Evolutionary conservation across 64 coral and sea anemone species (phyloP).

Genomic region (Cladopsammia gracilis): DNA sequence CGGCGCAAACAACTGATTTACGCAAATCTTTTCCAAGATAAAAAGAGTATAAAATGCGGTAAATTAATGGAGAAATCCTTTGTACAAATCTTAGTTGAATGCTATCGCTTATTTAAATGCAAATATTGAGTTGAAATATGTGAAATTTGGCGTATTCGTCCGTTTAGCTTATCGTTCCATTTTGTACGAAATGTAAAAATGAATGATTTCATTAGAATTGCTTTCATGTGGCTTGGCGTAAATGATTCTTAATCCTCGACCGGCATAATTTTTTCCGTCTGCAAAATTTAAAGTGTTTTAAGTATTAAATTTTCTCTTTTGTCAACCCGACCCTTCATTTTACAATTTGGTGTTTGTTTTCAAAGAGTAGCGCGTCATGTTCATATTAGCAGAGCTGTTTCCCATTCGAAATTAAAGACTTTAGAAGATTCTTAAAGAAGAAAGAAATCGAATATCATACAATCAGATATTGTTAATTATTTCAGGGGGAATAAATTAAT

Average conservation of each 20-base stretch:
- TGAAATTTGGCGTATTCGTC: not conserved
- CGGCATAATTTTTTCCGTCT: not conserved
- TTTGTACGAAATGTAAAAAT: not conserved
- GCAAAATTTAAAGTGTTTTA: not conserved
- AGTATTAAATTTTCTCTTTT: not conserved
- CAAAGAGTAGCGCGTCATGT: not conserved
- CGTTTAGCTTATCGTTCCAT: slow-evolving; percentile 7
- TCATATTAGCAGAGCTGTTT: not conserved
- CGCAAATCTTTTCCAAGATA: not conserved
- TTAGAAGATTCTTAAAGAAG: not conserved
- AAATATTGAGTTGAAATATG: slow-evolving; percentile 13
- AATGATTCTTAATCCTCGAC: not conserved
- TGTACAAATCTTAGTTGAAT: not conserved
- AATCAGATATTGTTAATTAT: not conserved
- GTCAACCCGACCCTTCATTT: not conserved
- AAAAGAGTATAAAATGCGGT: not conserved
- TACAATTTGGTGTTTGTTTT: slow-evolving; percentile 8
- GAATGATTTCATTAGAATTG: not conserved
- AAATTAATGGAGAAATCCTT: not conserved
- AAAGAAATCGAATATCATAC: not conserved
- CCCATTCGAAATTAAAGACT: not conserved
- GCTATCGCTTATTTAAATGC: slow-evolving; percentile 11
- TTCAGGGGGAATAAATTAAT: not conserved
- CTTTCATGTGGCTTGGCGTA: not conserved
- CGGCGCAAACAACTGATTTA: not conserved